These are phyloP conservation scores for Nasonia vitripennis DNA, from an alignment of 1,140 invertebrate species.

Conservation along the genomic window DNA sequence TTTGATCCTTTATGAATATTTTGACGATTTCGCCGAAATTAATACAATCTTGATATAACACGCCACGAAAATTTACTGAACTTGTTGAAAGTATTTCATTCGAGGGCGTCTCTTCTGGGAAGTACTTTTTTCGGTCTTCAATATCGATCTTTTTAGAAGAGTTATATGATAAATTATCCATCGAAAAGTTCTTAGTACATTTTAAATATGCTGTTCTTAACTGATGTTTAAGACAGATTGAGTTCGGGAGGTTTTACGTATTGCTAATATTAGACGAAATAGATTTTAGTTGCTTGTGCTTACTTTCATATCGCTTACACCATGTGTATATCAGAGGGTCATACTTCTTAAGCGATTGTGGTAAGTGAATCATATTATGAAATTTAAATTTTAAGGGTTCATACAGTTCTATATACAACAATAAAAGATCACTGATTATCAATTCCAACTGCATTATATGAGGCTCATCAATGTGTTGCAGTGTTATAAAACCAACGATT, in stretches of 20 bases:
- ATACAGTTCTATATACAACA: neutral
- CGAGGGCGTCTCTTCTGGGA: too few species aligned
- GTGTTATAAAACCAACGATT: conserved; percentile 5
- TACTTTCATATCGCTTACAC: neutral
- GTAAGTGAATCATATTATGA: neutral
- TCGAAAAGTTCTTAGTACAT: neutral
- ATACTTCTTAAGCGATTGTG: neutral
- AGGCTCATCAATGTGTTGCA: neutral
- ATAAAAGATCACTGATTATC: neutral
- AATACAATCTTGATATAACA: neutral
- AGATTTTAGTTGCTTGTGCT: neutral
- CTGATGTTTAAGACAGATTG: neutral
- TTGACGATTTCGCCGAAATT: neutral
- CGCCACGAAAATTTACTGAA: neutral
- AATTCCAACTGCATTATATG: neutral
- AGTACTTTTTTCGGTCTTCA: neutral
- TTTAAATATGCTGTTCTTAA: neutral
- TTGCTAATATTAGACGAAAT: neutral
- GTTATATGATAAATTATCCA: neutral
- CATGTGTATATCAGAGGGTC: neutral
- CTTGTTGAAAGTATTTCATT: too few species aligned
- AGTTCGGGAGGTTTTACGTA: neutral
- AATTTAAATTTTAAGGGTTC: neutral
- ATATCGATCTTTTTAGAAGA: neutral
- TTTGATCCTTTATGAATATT: neutral